A percentile compares a stretch with the other conserved stretches of the same genome.
These are phyloP conservation scores for Dromococcyx pavoninus DNA, from an alignment of 2,797 vertebrate species.

Conservation along the genomic window DNA sequence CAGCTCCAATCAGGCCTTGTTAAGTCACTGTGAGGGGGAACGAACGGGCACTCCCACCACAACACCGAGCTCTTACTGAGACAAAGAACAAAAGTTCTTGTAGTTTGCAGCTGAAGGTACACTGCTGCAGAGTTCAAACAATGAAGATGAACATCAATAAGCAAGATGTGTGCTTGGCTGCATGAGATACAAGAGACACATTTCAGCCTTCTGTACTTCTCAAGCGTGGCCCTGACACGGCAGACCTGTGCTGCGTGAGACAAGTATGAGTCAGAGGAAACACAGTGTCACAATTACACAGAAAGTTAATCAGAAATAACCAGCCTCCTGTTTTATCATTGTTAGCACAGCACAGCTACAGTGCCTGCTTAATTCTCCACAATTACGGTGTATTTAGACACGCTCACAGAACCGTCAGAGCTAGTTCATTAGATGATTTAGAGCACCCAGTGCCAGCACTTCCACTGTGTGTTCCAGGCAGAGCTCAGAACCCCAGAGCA, in stretches of 20 bases:
- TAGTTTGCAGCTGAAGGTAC: not conserved
- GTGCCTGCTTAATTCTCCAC: not conserved
- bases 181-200: not conserved
- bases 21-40: not conserved
- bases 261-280: not conserved
- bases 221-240: accelerated
- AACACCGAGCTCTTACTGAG: not conserved
- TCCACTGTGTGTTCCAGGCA: not conserved
- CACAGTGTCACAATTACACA: not conserved
- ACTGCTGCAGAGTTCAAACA: not conserved
- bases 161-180: not conserved
- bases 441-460: not conserved
- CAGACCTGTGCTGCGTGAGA: not conserved
- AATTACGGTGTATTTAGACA: not conserved
- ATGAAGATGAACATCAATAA: not conserved
- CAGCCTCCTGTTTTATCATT: not conserved
- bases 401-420: not conserved
- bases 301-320: not conserved
- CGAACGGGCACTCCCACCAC: not conserved
- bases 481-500: not conserved
- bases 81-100: not conserved
- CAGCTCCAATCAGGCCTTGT: not conserved
- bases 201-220: not conserved
- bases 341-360: not conserved
- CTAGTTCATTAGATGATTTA: not conserved